Percentiles rank a stretch among this genome's conserved stretches.
phyloP scores from a whole-genome alignment of 2,797 vertebrate genomes.

The Acropternis orthonyx region DNA sequence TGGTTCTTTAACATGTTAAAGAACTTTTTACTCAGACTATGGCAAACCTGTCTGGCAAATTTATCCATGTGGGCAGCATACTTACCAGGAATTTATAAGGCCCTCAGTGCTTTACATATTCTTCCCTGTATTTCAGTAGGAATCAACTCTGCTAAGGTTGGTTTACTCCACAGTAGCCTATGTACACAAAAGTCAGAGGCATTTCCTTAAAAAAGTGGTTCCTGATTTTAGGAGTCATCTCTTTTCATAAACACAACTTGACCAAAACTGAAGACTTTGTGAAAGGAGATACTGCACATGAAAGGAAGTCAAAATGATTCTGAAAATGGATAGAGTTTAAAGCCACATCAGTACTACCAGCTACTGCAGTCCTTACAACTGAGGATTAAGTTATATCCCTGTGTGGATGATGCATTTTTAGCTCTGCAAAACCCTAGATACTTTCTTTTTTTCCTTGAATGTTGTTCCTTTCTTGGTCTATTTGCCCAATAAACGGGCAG shows the following conservation, averaged over 20 bases:
- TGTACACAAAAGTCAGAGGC: background rate
- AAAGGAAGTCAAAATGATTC: background rate
- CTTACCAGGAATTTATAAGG: background rate
- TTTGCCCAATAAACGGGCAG: conserved; percentile 36
- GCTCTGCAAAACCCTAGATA: conserved; percentile 32
- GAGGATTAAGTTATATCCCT: conserved; percentile 46
- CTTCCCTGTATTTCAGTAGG: background rate
- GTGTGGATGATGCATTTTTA: conserved; percentile 11
- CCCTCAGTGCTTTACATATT: background rate
- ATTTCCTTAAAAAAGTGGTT: conserved; percentile 16
- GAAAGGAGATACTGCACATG: background rate
- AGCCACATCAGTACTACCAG: background rate
- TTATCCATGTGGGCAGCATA: background rate
- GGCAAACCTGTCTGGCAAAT: conserved; percentile 1
- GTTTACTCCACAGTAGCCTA: background rate
- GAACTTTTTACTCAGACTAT: background rate
- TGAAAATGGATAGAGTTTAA: background rate
- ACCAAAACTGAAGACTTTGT: conserved; percentile 51
- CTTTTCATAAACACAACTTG: conserved; percentile 28
- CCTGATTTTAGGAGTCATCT: conserved; percentile 35
- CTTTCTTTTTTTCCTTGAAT: conserved; percentile 31
- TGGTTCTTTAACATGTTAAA: background rate
- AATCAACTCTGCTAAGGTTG: background rate
- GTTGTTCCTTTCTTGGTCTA: conserved; percentile 1
- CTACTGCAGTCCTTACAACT: background rate